Evolutionary conservation across 2,797 vertebrate species (phyloP), one percentile per base, ranked within the genome.

Genomic region (Apodemus agrarius): DNA sequence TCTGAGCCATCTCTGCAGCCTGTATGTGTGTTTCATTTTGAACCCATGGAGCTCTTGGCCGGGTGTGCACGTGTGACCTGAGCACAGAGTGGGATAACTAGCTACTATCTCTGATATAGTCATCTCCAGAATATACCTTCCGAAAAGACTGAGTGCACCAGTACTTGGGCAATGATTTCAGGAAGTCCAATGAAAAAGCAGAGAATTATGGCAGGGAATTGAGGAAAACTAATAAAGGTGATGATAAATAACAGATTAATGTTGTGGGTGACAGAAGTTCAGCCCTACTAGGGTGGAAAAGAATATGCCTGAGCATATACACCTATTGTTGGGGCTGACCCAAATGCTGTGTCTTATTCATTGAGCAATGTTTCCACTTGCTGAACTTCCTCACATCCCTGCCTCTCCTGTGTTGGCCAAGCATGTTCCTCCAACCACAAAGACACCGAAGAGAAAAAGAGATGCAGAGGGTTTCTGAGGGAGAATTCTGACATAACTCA

Each of bases 111-210:
- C 14, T 69, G n/a, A 8, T 31, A 69, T 43, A 26, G 57, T 78
- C 19, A 59, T 72, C 13, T 19, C 37, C 12, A 1, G 78, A 76
- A 76, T 2, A 65, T n/a, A 59, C 3, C 34, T 31, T 92, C n/a
- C 49, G 54, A 49, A 49, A 90, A 1, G 9, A 72, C 74, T 46
- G 69, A 21, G 26, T 80, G 3, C 13, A 63, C 63, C 34, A 24
- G 6, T 59, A n/a, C 69, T 16, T 74, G 79, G 89, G 52, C 81
- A 40, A 12, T 79, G 49, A 88, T 92, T 92, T 95, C 5, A 67
- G 43, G 37, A 65, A 95, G 14, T 3, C 4, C 46, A 46, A 26
- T 6, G 31, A 85, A 21, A 46, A 54, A 79, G 12, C 52, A 26
- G 65, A 91, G 87, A 24, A 16, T 17, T 24, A n/a, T 94, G 59